Evolutionary conservation across 2,113 vertebrate genomes (phyloP).

Genomic region (Felis chaus): DNA sequence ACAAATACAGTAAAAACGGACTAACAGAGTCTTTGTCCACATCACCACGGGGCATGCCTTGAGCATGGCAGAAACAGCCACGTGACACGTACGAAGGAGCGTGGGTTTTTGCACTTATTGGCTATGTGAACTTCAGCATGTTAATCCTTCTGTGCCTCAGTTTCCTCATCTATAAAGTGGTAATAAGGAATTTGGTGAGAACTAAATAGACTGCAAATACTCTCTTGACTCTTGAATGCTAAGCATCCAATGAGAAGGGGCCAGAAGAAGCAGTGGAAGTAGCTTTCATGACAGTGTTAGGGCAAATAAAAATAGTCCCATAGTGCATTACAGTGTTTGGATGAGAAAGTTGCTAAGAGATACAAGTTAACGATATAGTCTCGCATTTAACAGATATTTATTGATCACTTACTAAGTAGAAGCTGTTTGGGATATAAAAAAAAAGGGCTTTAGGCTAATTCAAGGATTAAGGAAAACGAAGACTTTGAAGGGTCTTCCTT

Average conservation of each 20-base stretch:
- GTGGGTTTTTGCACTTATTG: neutral
- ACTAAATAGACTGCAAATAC: neutral
- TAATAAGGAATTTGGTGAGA: neutral
- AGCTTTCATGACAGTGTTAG: neutral
- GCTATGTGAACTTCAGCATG: neutral
- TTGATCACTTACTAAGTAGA: neutral
- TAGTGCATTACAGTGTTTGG: neutral
- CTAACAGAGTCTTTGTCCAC: neutral
- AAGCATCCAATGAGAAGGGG: neutral
- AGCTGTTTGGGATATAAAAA: neutral
- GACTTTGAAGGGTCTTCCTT: neutral
- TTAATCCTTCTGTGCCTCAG: neutral
- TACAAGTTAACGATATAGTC: neutral
- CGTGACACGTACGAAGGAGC: fast-evolving
- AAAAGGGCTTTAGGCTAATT: neutral
- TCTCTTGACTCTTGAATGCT: neutral
- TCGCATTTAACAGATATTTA: neutral
- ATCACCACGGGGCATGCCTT: neutral
- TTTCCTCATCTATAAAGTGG: neutral
- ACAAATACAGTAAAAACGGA: neutral
- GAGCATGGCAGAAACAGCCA: neutral
- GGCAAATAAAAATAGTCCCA: neutral
- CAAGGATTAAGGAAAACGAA: neutral
- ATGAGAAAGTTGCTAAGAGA: neutral
- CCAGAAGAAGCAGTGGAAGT: neutral